phyloP scores from a whole-genome alignment of 2,113 vertebrate species.

The Dendrocopos noguchii region DNA sequence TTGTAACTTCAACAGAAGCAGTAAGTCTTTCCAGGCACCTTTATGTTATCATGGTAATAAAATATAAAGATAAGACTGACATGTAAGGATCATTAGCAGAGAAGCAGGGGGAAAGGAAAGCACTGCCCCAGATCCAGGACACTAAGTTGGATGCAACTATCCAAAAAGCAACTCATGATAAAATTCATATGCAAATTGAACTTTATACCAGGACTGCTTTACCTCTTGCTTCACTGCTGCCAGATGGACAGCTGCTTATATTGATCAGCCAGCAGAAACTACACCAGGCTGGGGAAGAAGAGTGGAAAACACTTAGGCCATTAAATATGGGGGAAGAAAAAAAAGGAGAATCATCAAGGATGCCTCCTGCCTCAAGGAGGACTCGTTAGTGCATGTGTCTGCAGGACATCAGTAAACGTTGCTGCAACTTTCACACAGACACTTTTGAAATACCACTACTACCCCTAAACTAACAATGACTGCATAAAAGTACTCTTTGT shows the following conservation, averaged over 20 bases:
- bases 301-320: background rate
- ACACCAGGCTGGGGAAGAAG: background rate
- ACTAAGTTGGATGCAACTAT: accelerated
- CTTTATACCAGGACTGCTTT: background rate
- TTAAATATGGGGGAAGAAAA: background rate
- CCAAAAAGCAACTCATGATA: background rate
- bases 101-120: background rate
- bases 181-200: background rate
- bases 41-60: background rate
- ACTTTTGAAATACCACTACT: background rate
- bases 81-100: background rate
- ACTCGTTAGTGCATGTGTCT: accelerated
- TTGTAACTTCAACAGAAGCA: accelerated
- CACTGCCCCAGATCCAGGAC: background rate
- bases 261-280: background rate
- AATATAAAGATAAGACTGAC: background rate
- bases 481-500: background rate
- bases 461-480: accelerated
- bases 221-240: background rate
- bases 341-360: background rate
- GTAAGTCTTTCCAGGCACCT: background rate
- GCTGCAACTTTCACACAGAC: background rate
- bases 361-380: background rate
- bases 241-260: background rate
- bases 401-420: background rate